A percentile compares a stretch with the other conserved stretches of the same genome.
These are phyloP conservation scores for Echinometra lucunter DNA, from an alignment of 53 echinoderm and acorn worm species.

Conservation along the genomic window DNA sequence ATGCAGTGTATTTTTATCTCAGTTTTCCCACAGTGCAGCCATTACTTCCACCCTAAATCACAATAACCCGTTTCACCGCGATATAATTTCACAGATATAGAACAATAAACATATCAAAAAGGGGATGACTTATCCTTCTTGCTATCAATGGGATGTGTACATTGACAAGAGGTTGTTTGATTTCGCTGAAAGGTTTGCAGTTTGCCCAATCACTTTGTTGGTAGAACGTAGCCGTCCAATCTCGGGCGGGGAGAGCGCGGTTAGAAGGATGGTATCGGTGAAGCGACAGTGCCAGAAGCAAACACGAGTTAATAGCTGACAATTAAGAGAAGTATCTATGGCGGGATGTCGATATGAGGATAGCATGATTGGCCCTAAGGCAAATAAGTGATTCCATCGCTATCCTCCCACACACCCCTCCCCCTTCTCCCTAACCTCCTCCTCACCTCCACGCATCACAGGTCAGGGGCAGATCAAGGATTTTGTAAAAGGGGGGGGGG, in stretches of 20 bases:
- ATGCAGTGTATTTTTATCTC: background rate
- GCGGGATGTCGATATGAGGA: background rate
- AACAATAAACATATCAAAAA: slow-evolving; percentile 25
- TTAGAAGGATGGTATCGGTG: slow-evolving; percentile 15
- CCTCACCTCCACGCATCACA: background rate
- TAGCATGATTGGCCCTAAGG: background rate
- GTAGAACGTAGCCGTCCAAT: slow-evolving; percentile 26
- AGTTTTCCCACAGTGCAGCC: background rate
- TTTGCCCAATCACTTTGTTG: slow-evolving; percentile 55
- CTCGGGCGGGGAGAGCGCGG: background rate
- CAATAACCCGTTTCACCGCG: slow-evolving; percentile 20
- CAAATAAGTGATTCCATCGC: background rate
- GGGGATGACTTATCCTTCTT: background rate
- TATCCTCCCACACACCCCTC: background rate
- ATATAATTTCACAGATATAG: slow-evolving; percentile 38
- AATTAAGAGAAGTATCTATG: slow-evolving; percentile 53
- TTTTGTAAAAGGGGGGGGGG: too few species aligned
- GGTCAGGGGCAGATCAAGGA: too few species aligned
- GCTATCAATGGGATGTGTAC: slow-evolving; percentile 42
- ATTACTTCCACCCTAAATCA: background rate
- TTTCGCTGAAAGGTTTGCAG: slow-evolving; percentile 57
- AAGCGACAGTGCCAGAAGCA: slow-evolving; percentile 60
- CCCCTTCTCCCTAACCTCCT: background rate
- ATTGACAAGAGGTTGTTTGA: slow-evolving; percentile 55
- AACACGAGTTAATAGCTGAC: slow-evolving; percentile 63